These are phyloP conservation scores for Fragum whitleyi DNA, from an alignment of 2,888 invertebrate genomes.

Conservation along the genomic window DNA sequence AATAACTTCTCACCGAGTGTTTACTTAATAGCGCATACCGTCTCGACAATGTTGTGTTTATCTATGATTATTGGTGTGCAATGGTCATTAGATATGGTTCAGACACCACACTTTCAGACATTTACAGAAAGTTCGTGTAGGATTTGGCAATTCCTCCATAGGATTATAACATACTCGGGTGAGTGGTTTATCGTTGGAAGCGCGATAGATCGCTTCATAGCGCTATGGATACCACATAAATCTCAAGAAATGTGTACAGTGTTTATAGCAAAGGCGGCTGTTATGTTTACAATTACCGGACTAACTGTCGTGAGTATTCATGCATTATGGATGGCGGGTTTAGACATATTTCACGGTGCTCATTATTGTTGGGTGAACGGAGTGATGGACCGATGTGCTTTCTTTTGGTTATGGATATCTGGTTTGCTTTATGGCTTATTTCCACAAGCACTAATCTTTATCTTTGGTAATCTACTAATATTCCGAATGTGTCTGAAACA, in stretches of 20 bases:
- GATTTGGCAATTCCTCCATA: slow-evolving; percentile 74
- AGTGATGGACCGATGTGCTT: neutral
- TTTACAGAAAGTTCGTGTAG: slow-evolving; percentile 76
- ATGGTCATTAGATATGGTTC: slow-evolving; percentile 71
- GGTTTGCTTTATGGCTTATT: slow-evolving; percentile 74
- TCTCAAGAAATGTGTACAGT: slow-evolving; percentile 73
- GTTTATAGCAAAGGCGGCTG: slow-evolving; percentile 76
- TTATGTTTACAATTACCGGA: slow-evolving; percentile 71
- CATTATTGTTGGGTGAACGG: neutral
- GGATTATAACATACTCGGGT: slow-evolving; percentile 73
- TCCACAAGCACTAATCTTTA: slow-evolving; percentile 72
- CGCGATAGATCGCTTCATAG: slow-evolving; percentile 75
- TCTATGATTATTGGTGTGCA: slow-evolving; percentile 71
- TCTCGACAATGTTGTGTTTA: slow-evolving; percentile 71
- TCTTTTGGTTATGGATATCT: slow-evolving; percentile 78
- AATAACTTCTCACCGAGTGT: slow-evolving; percentile 69
- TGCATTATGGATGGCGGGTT: slow-evolving; percentile 78
- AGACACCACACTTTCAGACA: slow-evolving; percentile 63
- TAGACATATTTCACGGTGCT: neutral
- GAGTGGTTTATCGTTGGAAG: slow-evolving; percentile 79
- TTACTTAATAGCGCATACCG: slow-evolving; percentile 73
- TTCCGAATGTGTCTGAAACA: slow-evolving; percentile 65
- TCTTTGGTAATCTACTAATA: slow-evolving; percentile 66
- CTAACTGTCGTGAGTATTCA: slow-evolving; percentile 78
- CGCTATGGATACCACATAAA: slow-evolving; percentile 69